These are phyloP conservation scores for Coranthus polyacanthus DNA, from an alignment of 2,797 vertebrate species.

Conservation along the genomic window DNA sequence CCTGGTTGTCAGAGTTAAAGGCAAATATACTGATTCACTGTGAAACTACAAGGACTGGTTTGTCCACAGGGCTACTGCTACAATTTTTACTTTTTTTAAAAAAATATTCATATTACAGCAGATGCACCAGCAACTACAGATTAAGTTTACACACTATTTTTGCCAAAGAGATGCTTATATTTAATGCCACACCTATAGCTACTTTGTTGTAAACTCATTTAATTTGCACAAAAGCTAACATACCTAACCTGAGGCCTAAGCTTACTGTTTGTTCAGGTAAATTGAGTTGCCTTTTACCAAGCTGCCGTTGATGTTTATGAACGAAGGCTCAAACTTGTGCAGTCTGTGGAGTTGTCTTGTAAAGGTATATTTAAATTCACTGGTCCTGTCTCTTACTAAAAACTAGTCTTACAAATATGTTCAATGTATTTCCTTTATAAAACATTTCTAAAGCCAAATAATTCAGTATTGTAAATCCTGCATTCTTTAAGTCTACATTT, in stretches of 20 bases:
- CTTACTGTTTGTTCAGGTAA: neutral
- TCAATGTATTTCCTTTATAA: no score
- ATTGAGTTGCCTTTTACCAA: neutral
- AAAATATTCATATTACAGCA: neutral
- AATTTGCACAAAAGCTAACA: no score
- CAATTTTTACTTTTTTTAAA: neutral
- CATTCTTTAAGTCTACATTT: no score
- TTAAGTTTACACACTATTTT: no score
- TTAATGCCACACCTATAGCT: no score
- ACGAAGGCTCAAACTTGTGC: neutral
- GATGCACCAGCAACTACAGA: neutral
- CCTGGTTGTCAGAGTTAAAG: neutral
- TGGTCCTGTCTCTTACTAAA: no score
- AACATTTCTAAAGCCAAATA: no score
- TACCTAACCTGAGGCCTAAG: neutral
- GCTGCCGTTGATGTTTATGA: neutral
- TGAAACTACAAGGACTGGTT: slow-evolving; percentile 9
- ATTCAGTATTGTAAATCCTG: no score
- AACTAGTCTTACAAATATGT: no score
- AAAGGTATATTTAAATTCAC: no score
- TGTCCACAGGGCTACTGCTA: slow-evolving; percentile 12
- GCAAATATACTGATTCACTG: slow-evolving; percentile 15
- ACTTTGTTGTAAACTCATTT: no score
- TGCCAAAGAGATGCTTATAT: neutral
- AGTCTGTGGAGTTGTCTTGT: neutral